These are phyloP conservation scores for Salmo trutta DNA, from an alignment of 2,797 vertebrate genomes.

Conservation along the genomic window DNA sequence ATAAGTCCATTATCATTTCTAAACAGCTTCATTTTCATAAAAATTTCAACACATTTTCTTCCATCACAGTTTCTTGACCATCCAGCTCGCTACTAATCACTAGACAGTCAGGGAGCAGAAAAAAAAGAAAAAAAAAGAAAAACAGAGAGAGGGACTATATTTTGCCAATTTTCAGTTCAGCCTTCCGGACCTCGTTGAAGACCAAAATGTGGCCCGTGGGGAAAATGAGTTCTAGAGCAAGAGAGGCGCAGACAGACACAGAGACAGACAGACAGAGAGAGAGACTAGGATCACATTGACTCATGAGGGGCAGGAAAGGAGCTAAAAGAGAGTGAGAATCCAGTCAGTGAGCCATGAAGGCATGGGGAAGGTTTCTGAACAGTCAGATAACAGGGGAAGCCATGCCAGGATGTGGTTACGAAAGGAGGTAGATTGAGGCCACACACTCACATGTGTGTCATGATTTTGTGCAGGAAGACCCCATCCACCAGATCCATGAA, in stretches of 20 bases:
- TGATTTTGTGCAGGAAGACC: constrained; percentile 93
- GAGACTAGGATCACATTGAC: background rate
- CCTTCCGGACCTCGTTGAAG: no score
- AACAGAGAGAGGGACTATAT: no score
- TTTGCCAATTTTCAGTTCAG: no score
- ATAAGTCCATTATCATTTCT: no score
- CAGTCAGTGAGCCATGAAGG: background rate
- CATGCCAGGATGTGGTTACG: background rate
- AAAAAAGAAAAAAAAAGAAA: no score
- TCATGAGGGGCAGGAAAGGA: background rate
- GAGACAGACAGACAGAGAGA: background rate
- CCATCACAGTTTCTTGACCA: no score
- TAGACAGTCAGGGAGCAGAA: no score
- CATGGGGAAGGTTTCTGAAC: background rate
- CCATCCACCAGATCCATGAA: constrained; percentile 95
- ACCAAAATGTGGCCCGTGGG: no score
- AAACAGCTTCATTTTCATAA: no score
- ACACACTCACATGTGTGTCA: constrained; percentile 91
- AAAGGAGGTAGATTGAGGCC: background rate
- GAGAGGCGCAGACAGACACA: background rate
- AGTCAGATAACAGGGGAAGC: background rate
- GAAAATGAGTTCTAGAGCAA: background rate
- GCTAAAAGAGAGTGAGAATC: background rate
- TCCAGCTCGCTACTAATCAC: no score
- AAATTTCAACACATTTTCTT: no score